These are phyloP conservation scores for Thrips palmi DNA, from an alignment of 1,140 invertebrate genomes.

Conservation along the genomic window DNA sequence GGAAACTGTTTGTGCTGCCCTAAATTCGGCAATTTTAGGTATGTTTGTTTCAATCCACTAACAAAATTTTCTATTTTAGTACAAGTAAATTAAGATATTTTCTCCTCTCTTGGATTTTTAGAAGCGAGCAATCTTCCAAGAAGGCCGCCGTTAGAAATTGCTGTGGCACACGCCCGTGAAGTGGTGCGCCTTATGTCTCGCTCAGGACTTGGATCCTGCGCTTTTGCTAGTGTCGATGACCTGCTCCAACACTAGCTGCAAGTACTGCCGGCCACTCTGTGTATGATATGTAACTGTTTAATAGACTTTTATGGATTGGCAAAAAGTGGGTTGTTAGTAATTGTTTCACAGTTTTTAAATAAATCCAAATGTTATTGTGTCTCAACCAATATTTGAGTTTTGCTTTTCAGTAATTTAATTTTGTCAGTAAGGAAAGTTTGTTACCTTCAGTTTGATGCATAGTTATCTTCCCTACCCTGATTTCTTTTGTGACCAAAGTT, in stretches of 20 bases:
- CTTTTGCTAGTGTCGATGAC: constrained; percentile 70
- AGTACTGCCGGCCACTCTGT: no score
- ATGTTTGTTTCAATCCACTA: constrained; percentile 15
- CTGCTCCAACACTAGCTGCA: constrained; percentile 30
- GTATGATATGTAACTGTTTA: constrained; percentile 2
- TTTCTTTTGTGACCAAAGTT: no score
- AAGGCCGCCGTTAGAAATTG: constrained; percentile 78
- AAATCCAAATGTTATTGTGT: no score
- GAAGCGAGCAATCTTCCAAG: constrained; percentile 77
- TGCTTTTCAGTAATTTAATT: no score
- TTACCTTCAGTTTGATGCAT: no score
- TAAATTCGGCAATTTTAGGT: constrained; percentile 95
- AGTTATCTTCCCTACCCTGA: no score
- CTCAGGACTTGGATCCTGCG: constrained; percentile 78
- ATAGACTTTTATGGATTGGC: constrained; percentile 1
- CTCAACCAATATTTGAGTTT: no score
- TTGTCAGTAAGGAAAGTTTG: no score
- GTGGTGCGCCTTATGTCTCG: constrained; percentile 78
- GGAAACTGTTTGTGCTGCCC: constrained; percentile 81
- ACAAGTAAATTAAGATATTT: background rate
- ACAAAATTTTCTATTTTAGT: background rate
- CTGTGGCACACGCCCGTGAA: constrained; percentile 72
- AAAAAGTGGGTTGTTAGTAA: constrained; percentile 1
- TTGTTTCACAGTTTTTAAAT: no score
- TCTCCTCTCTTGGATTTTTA: constrained; percentile 26